Evolutionary conservation across 2,797 vertebrate species (phyloP).

Genomic region (Anolis apletophallus): DNA sequence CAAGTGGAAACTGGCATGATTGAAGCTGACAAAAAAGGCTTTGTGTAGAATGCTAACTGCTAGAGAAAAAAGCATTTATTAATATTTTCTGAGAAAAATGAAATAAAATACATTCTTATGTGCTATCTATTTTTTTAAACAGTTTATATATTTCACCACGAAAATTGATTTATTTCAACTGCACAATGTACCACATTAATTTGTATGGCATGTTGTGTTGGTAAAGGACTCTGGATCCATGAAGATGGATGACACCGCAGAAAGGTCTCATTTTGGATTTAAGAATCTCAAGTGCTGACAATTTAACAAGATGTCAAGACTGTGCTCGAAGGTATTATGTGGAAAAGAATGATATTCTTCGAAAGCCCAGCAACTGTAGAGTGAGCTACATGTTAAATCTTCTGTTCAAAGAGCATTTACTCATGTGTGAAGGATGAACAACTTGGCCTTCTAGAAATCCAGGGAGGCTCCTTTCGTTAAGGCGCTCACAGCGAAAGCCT

Average conservation of each 20-base stretch:
- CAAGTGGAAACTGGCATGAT: neutral
- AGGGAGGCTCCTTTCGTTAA: neutral
- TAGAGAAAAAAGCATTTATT: neutral
- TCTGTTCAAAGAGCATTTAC: conserved; percentile 7
- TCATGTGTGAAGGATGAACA: conserved; percentile 4
- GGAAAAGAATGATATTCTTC: conserved; percentile 14
- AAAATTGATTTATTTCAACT: neutral
- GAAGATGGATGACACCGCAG: conserved; percentile 22
- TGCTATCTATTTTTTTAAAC: neutral
- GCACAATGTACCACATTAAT: neutral
- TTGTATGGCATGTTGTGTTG: neutral
- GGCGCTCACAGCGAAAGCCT: neutral
- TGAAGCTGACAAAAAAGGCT: neutral
- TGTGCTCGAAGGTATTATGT: conserved; percentile 1
- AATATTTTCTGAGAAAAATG: neutral
- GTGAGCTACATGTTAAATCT: neutral
- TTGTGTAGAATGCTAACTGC: neutral
- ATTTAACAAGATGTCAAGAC: conserved; percentile 30
- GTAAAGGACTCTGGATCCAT: neutral
- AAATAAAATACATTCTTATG: neutral
- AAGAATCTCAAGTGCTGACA: conserved; percentile 29
- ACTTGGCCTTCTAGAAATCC: neutral
- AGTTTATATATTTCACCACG: neutral
- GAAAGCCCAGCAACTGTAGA: neutral
- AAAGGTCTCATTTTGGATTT: neutral